These are phyloP conservation scores for Pelodiscus sinensis DNA, from an alignment of 2,113 vertebrate species.

Conservation along the genomic window DNA sequence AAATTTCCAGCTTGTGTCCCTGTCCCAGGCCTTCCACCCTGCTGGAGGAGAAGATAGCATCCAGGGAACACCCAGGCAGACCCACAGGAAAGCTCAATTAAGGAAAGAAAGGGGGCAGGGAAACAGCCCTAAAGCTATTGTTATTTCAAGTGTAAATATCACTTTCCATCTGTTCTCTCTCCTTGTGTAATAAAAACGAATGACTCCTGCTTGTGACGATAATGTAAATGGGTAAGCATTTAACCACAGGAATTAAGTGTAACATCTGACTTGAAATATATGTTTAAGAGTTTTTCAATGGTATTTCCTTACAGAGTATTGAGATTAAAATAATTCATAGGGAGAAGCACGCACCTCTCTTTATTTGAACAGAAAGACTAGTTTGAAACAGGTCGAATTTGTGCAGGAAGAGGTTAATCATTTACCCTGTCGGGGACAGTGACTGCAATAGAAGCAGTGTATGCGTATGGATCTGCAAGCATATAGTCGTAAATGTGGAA, in stretches of 20 bases:
- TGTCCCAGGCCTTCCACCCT: background rate
- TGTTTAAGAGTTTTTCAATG: background rate
- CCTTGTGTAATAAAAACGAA: background rate
- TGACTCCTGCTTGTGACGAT: fast-evolving
- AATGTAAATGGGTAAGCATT: background rate
- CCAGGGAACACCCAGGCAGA: background rate
- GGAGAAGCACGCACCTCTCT: background rate
- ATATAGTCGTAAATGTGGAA: background rate
- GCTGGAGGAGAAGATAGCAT: background rate
- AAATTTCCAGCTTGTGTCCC: background rate
- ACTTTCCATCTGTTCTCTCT: slow-evolving; percentile 11
- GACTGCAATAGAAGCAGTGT: background rate
- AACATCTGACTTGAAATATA: fast-evolving
- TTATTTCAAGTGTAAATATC: slow-evolving; percentile 26
- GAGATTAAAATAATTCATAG: background rate
- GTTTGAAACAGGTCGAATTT: background rate
- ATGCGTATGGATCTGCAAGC: background rate
- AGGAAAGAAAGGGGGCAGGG: slow-evolving; percentile 8
- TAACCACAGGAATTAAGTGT: background rate
- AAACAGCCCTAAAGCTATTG: fast-evolving
- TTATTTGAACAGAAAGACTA: background rate
- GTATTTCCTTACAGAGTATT: fast-evolving
- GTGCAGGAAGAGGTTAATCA: background rate
- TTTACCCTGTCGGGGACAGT: background rate
- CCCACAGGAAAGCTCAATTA: fast-evolving